Percentiles rank a stretch among this genome's conserved stretches.
These are phyloP conservation scores for Agonopterix heracliana DNA, from an alignment of 2,888 invertebrate species.

Conservation along the genomic window DNA sequence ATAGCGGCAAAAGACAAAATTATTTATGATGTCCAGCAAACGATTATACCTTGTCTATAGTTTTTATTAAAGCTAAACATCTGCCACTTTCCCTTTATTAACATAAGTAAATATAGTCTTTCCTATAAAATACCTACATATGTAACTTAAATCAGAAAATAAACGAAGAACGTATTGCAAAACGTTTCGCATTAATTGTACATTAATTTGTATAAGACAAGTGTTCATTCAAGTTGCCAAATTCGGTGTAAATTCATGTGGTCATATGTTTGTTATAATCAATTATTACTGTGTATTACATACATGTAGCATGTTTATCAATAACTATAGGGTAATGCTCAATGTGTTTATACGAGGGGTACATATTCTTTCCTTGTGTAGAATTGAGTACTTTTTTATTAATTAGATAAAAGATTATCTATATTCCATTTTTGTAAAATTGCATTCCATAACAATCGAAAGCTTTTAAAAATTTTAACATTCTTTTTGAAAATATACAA, in stretches of 20 bases:
- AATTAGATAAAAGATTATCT: conserved; percentile 35
- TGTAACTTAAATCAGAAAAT: no score
- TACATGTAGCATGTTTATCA: conserved; percentile 62
- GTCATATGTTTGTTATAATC: conserved; percentile 58
- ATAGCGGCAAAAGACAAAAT: conserved; percentile 5
- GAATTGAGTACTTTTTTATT: conserved; percentile 41
- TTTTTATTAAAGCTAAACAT: conserved; percentile 17
- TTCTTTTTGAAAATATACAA: conserved; percentile 59
- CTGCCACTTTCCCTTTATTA: conserved; percentile 12
- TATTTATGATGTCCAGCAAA: background rate
- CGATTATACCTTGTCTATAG: conserved; percentile 7
- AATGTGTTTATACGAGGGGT: conserved; percentile 66
- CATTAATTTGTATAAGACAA: conserved; percentile 36
- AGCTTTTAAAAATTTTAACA: conserved; percentile 29
- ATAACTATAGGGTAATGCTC: conserved; percentile 69
- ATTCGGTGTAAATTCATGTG: conserved; percentile 60
- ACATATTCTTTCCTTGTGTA: conserved; percentile 50
- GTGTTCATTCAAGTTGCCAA: conserved; percentile 74
- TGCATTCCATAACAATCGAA: conserved; percentile 46
- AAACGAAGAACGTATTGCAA: no score
- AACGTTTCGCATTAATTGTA: background rate
- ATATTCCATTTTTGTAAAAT: conserved; percentile 50
- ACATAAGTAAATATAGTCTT: conserved; percentile 1
- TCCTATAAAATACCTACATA: background rate
- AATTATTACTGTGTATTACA: conserved; percentile 56